A percentile compares a stretch with the other conserved stretches of the same genome.
Conservation (phyloP, 2,113 vertebrate species). For the Chroicocephalus ridibundus region DNA sequence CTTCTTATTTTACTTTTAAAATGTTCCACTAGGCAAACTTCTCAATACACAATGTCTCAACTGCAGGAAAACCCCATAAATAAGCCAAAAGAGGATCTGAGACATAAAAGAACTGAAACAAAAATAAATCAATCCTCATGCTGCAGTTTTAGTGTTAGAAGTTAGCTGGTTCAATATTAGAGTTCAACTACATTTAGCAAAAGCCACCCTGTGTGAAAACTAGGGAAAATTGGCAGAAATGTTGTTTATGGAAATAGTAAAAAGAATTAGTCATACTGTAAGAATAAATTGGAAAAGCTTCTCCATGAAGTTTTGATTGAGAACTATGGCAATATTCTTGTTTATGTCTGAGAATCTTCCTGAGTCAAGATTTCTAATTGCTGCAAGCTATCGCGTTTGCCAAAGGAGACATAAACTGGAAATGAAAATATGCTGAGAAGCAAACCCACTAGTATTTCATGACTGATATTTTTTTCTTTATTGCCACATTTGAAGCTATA, state of each 20-base stretch:
- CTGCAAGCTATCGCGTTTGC: neutral
- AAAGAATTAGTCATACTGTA: neutral
- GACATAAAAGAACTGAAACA: neutral
- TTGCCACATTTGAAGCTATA: neutral
- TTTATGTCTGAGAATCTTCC: neutral
- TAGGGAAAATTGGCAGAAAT: neutral
- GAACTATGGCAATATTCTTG: neutral
- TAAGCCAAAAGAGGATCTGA: neutral
- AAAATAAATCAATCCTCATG: neutral
- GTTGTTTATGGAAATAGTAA: neutral
- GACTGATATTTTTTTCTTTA: neutral
- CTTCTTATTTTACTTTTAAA: neutral
- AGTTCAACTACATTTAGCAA: neutral
- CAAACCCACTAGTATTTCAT: neutral
- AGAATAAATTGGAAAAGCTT: neutral
- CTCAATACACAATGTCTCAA: neutral
- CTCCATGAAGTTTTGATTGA: neutral
- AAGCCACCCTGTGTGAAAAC: neutral
- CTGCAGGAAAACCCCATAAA: neutral
- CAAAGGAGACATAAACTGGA: neutral
- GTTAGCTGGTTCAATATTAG: neutral
- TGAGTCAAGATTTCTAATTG: neutral
- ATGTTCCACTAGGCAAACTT: neutral
- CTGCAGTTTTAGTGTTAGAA: neutral
- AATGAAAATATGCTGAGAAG: neutral